A percentile compares a stretch with the other conserved stretches of the same genome.
These are phyloP conservation scores for Zootermopsis nevadensis DNA, from an alignment of 2,888 invertebrate genomes.

Conservation along the genomic window DNA sequence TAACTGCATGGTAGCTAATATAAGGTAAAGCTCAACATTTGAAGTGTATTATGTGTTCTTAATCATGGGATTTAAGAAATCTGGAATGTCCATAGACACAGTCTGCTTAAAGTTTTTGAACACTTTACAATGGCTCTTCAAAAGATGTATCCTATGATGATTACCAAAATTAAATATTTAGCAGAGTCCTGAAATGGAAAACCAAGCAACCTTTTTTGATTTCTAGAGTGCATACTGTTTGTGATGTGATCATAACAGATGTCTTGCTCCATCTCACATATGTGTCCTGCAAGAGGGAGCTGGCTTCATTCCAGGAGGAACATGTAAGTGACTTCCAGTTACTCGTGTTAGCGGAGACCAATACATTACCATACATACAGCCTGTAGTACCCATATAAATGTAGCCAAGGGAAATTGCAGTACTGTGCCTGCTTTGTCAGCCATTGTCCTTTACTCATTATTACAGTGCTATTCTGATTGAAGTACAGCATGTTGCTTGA, in stretches of 20 bases:
- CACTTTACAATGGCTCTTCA: neutral
- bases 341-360: constrained; percentile 27
- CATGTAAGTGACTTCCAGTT: constrained; percentile 21
- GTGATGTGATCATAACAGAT: constrained; percentile 33
- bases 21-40: neutral
- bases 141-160: neutral
- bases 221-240: constrained; percentile 12
- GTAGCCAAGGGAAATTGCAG: too few relatives aligned
- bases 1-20: neutral
- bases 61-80: neutral
- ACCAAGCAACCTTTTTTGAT: neutral
- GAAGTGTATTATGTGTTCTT: neutral
- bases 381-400: constrained; percentile 1
- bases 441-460: too few relatives aligned
- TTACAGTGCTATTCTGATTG: neutral
- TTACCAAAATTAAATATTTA: neutral
- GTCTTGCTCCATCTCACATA: constrained; percentile 25
- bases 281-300: constrained; percentile 29
- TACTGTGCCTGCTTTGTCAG: too few relatives aligned
- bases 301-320: neutral
- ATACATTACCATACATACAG: constrained; percentile 20
- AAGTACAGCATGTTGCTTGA: neutral
- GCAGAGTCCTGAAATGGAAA: neutral
- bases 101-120: neutral
- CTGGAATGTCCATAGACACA: neutral